phyloP scores from a whole-genome alignment of 2,113 vertebrate species.

The Etheostoma cragini region DNA sequence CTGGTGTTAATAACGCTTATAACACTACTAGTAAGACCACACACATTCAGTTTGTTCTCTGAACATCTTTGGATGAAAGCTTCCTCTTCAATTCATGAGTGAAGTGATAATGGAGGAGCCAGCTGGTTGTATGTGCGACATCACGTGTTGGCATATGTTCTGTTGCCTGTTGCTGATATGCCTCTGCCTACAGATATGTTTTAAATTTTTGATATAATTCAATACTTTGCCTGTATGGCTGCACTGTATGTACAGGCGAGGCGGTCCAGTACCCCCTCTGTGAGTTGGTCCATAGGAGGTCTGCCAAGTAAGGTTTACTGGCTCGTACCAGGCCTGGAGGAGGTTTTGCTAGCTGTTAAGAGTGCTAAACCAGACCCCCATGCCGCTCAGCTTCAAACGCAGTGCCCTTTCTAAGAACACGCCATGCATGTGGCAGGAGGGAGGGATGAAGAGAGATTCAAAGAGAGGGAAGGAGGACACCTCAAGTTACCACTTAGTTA shows the following conservation, averaged over 20 bases:
- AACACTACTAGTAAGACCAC: background rate
- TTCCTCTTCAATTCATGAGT: background rate
- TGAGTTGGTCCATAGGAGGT: constrained; percentile 39
- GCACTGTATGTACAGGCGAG: constrained; percentile 36
- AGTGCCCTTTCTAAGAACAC: constrained; percentile 82
- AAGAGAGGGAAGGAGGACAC: constrained; percentile 70
- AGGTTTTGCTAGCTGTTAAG: constrained; percentile 53
- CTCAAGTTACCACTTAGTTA: constrained; percentile 78
- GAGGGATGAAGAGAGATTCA: constrained; percentile 63
- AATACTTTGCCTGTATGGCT: constrained; percentile 1
- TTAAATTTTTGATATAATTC: constrained; percentile 7
- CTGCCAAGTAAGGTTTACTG: constrained; percentile 49
- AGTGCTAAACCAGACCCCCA: constrained; percentile 73
- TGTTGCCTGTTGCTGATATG: background rate
- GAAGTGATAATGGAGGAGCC: constrained; percentile 18
- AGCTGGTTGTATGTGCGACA: background rate
- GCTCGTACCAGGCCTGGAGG: constrained; percentile 29
- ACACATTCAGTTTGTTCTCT: constrained; percentile 9
- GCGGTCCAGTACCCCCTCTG: constrained; percentile 20
- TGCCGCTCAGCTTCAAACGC: constrained; percentile 85
- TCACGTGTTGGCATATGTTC: constrained; percentile 4
- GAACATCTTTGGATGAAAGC: constrained; percentile 23
- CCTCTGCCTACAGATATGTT: background rate
- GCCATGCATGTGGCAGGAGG: constrained; percentile 74
- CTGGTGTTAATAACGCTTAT: background rate